Conservation (phyloP, 2,888 invertebrate species). For the Mimachlamys varia region DNA sequence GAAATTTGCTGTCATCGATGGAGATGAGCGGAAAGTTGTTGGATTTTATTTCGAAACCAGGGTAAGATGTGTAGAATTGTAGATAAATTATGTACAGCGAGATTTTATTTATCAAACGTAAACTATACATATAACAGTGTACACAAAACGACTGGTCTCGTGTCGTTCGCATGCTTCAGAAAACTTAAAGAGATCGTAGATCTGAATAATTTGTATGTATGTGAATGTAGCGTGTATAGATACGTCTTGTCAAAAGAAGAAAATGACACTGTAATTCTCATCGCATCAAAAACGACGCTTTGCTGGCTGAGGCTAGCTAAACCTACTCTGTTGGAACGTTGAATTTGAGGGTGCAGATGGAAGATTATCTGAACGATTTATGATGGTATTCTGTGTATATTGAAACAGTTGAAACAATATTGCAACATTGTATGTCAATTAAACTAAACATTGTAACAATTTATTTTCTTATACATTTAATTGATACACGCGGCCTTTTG, state of each 20-base stretch:
- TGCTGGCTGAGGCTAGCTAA: neutral
- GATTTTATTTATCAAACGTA: conserved; percentile 23
- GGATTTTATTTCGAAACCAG: conserved; percentile 1
- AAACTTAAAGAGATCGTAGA: neutral
- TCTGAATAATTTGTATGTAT: conserved; percentile 31
- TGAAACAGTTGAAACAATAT: conserved; percentile 17
- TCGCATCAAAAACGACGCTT: neutral
- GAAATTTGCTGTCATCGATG: neutral
- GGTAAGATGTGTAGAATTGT: neutral
- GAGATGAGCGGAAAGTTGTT: conserved; percentile 10
- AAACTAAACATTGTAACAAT: neutral
- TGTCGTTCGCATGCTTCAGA: conserved; percentile 10
- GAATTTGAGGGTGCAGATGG: conserved; percentile 29
- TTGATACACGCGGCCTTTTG: neutral
- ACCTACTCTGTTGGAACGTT: neutral
- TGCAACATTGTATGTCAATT: conserved; percentile 4
- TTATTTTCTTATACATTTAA: neutral
- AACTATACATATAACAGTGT: neutral
- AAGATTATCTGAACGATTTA: neutral
- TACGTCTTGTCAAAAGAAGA: conserved; percentile 31
- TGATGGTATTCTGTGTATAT: neutral
- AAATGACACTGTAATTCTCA: conserved; percentile 22
- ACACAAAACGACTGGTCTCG: conserved; percentile 1
- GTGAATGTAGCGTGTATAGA: conserved; percentile 30
- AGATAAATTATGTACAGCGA: neutral